Base-by-base conservation (phyloP, 2,113 vertebrate species). In the Tiliqua scincoides region DNA sequence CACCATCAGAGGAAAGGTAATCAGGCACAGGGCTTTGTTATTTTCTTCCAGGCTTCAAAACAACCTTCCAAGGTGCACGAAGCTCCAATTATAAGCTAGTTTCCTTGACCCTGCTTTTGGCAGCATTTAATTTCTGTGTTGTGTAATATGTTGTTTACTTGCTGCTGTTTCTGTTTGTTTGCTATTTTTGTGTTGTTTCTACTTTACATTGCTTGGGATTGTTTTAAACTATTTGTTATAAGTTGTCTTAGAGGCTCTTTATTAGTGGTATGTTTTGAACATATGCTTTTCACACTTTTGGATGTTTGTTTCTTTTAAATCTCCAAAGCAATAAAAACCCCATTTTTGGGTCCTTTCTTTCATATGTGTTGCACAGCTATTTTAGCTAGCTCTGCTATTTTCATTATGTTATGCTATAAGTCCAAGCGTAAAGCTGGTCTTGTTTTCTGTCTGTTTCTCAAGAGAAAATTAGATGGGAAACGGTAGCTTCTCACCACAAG, bases 401-500 rank as follows among this genome's bases (percentile, higher is more conserved):
- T 27, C n/a, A n/a, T n/a, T n/a, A n/a, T n/a, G n/a, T n/a, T n/a
- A n/a, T n/a, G n/a, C n/a, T n/a, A n/a, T n/a, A n/a, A 0, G 5
- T 1, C 0, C 3, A 61, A 43, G 52, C 62, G 61, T 73, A 85
- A 87, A 84, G 82, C 0, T 0, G 15, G 0, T 6, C 0, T 80
- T 88, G 72, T 2, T n/a, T 0, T 85, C 85, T 43, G 68, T 65
- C 57, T 18, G 11, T 21, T 61, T 17, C 25, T 27, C 1, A 25
- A 2, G n/a, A 78, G 18, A 15, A 9, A n/a, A 7, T 1, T 18
- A 62, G 43, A 32, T 0, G 17, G 4, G 37, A 12, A 37, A 52
- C 8, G 1, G 2, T 91, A 52, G 52, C 43, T 67, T 84, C 37
- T 10, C 52, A 88, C 81, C 52, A 68, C 78, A 84, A 54, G 63